phyloP scores from a whole-genome alignment of 2,797 vertebrate species.

The Thamnophis elegans region DNA sequence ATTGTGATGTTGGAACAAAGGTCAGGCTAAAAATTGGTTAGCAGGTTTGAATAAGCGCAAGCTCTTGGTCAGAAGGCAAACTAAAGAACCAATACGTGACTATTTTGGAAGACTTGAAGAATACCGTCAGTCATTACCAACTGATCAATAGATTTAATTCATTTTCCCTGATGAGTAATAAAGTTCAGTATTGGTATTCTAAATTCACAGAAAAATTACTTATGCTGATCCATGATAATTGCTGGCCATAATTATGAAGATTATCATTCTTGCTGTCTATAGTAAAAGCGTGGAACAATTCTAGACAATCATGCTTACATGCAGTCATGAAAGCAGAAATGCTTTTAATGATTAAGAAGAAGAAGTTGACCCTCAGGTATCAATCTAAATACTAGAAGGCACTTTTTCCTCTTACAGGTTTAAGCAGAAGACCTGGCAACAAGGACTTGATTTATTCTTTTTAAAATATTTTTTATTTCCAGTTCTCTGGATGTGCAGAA shows the following conservation, averaged over 20 bases:
- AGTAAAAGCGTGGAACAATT: background rate
- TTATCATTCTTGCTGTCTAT: background rate
- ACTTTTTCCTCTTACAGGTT: background rate
- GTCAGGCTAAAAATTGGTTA: background rate
- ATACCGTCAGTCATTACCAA: background rate
- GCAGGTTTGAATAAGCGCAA: background rate
- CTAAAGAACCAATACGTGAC: background rate
- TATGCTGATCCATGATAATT: background rate
- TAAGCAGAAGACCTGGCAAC: background rate
- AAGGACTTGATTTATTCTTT: background rate
- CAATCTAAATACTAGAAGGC: background rate
- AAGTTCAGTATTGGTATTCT: background rate
- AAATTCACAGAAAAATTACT: background rate
- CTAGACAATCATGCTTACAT: background rate
- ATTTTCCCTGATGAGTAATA: background rate
- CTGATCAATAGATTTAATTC: background rate
- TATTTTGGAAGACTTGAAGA: background rate
- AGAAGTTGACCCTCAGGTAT: background rate
- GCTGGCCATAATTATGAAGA: background rate
- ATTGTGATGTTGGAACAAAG: background rate
- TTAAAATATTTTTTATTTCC: background rate
- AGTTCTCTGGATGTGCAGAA: background rate
- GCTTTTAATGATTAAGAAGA: background rate
- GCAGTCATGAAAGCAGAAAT: background rate
- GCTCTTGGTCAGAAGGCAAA: background rate